Evolutionary conservation across 1,140 invertebrate species (phyloP).

Genomic region (Formica selysi): DNA sequence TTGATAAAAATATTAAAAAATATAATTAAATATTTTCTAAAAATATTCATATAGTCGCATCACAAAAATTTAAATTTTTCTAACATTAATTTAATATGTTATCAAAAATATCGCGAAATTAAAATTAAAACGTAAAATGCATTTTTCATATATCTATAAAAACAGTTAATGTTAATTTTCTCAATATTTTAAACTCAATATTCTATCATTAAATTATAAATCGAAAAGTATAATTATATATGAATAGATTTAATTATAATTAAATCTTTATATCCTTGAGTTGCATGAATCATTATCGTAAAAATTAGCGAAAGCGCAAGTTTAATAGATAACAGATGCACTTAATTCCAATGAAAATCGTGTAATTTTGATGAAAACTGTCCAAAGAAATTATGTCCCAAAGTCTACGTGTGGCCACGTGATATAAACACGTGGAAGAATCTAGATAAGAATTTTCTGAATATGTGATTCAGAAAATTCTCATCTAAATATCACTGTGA

Average conservation of each 20-base stretch:
- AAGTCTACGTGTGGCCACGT: neutral
- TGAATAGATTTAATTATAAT: neutral
- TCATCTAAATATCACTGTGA: neutral
- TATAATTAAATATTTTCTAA: neutral
- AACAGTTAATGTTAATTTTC: neutral
- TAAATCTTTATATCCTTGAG: slow-evolving; percentile 12
- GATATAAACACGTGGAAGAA: neutral
- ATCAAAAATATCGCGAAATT: neutral
- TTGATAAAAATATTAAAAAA: neutral
- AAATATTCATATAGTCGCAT: neutral
- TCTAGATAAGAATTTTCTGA: neutral
- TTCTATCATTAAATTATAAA: neutral
- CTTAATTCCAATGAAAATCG: slow-evolving; percentile 27
- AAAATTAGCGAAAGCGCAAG: neutral
- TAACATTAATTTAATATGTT: neutral
- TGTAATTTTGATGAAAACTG: slow-evolving; percentile 14
- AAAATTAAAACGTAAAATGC: neutral
- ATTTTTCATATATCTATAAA: neutral
- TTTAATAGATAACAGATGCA: slow-evolving; percentile 36
- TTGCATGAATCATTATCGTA: slow-evolving; percentile 5
- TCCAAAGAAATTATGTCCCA: neutral
- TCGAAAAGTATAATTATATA: neutral
- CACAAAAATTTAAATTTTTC: neutral
- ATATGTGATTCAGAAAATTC: neutral
- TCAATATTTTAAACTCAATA: neutral